phyloP scores from a whole-genome alignment of 2,888 invertebrate species.

The Thymelicus acteon region DNA sequence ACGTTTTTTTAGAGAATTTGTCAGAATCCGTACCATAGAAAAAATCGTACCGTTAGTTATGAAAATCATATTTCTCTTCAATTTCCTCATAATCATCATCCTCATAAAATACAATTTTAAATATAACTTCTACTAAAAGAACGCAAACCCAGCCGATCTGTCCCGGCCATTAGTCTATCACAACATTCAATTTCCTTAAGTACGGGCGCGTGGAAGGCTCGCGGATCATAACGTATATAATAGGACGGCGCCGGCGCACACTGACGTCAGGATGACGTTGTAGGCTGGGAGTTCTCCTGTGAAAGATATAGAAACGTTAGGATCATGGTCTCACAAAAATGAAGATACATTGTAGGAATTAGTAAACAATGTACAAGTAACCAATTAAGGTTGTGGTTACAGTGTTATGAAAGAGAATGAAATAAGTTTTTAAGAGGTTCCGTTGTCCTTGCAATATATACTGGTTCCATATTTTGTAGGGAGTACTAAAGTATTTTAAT shows the following conservation, averaged over 20 bases:
- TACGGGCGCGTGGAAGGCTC: constrained; percentile 34
- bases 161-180: constrained; percentile 64
- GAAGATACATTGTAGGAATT: too few species aligned
- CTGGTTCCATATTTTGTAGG: too few species aligned
- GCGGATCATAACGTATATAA: constrained; percentile 47
- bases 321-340: not conserved
- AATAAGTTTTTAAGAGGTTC: too few species aligned
- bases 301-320: not conserved
- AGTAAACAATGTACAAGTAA: too few species aligned
- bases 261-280: constrained; percentile 43
- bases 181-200: constrained; percentile 79
- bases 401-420: too few species aligned
- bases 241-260: constrained; percentile 49
- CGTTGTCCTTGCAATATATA: too few species aligned
- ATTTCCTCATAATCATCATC: not conserved
- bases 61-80: not conserved
- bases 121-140: not conserved
- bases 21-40: too few species aligned
- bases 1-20: too few species aligned
- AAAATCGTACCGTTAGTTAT: too few species aligned
- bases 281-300: constrained; percentile 41
- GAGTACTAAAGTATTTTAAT: too few species aligned
- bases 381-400: too few species aligned
- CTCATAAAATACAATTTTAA: too few species aligned
- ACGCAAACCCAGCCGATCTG: constrained; percentile 25